Conservation (phyloP, 2,888 invertebrate species). For the Parnassius glacialis region DNA sequence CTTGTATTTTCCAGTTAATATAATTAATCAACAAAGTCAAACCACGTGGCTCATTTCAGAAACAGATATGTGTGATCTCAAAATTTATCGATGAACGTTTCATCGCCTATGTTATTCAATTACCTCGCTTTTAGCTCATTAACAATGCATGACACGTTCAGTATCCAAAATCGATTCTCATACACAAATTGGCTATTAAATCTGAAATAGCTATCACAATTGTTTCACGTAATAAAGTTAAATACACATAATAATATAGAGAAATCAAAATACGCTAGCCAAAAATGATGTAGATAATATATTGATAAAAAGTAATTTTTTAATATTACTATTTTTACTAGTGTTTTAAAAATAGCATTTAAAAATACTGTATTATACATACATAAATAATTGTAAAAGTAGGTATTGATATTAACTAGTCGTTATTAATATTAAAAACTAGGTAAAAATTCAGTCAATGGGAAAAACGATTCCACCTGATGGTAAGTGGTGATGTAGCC, state of each 20-base stretch:
- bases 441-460: too few species aligned
- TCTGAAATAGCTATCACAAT: slow-evolving; percentile 23
- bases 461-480: too few species aligned
- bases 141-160: slow-evolving; percentile 26
- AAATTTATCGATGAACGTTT: slow-evolving; percentile 19
- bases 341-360: too few species aligned
- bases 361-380: too few species aligned
- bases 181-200: slow-evolving; percentile 26
- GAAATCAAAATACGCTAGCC: too few species aligned
- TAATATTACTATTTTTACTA: too few species aligned
- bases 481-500: too few species aligned
- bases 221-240: slow-evolving; percentile 22
- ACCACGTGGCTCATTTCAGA: neutral
- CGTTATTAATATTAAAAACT: too few species aligned
- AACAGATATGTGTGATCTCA: slow-evolving; percentile 15
- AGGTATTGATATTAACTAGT: too few species aligned
- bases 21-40: neutral
- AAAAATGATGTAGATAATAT: too few species aligned
- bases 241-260: neutral
- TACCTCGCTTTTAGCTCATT: slow-evolving; percentile 24
- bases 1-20: neutral
- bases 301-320: too few species aligned
- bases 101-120: slow-evolving; percentile 25
- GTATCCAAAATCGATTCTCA: slow-evolving; percentile 26
- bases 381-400: too few species aligned